Percentiles rank a stretch among this genome's conserved stretches.
Conservation (phyloP, 2,797 vertebrate genomes). For the Heliangelus exortis region DNA sequence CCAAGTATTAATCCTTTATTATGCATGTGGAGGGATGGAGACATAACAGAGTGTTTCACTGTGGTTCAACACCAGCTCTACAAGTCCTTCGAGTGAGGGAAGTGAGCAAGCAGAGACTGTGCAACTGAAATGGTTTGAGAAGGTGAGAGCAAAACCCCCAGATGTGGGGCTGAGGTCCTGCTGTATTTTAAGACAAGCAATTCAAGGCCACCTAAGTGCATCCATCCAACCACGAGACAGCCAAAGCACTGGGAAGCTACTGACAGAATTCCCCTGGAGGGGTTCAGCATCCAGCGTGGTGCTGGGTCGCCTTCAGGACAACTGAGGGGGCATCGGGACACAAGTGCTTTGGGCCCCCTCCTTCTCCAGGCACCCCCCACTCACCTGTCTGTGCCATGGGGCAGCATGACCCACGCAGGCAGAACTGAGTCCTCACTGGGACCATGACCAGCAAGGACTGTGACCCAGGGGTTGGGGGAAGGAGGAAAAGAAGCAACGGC, state of each 20-base stretch:
- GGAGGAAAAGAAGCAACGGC: not conserved
- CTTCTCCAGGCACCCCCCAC: not conserved
- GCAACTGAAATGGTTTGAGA: accelerated
- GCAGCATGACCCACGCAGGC: not conserved
- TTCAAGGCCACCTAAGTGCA: not conserved
- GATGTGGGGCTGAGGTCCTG: accelerated
- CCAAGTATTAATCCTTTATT: not conserved
- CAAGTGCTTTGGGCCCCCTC: not conserved
- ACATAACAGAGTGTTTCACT: accelerated
- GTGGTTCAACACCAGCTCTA: not conserved
- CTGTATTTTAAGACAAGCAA: not conserved
- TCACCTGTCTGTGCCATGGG: no score
- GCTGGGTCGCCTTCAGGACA: not conserved
- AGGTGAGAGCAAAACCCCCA: not conserved
- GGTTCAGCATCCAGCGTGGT: accelerated
- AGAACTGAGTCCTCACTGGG: accelerated
- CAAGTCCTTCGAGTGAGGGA: accelerated
- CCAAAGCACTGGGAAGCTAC: not conserved
- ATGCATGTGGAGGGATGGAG: not conserved
- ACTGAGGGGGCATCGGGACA: accelerated
- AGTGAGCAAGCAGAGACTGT: accelerated
- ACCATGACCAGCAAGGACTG: no score
- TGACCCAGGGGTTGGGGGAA: accelerated
- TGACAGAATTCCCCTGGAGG: accelerated
- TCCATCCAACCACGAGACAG: not conserved